phyloP scores from a whole-genome alignment of 2,113 vertebrate genomes.

The Aplodontia rufa region DNA sequence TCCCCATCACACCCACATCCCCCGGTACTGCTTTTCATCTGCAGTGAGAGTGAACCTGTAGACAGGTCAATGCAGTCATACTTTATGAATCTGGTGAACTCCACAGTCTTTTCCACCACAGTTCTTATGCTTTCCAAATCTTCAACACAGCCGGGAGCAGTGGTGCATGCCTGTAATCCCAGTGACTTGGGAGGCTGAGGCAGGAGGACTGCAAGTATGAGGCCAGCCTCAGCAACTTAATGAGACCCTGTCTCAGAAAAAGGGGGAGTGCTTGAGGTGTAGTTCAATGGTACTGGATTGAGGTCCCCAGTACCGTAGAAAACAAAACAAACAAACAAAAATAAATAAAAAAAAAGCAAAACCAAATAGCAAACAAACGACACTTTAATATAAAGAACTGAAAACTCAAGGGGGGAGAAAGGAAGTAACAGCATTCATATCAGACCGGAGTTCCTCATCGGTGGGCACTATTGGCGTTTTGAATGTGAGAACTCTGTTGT shows the following conservation, averaged over 20 bases:
- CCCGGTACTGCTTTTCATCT: not conserved
- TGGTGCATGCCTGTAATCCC: no score
- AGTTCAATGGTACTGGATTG: no score
- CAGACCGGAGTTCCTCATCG: not conserved
- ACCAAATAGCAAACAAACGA: no score
- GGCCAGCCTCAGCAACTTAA: no score
- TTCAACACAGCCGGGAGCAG: no score
- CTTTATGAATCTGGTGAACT: not conserved
- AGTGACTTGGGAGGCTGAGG: no score
- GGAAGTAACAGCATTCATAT: not conserved
- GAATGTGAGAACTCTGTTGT: not conserved
- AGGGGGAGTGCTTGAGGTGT: no score
- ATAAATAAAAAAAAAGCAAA: no score
- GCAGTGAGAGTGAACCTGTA: accelerated
- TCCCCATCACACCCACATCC: accelerated
- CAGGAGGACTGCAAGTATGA: no score
- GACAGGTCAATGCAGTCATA: accelerated
- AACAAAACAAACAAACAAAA: no score
- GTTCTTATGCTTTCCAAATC: not conserved
- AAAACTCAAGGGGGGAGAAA: not conserved
- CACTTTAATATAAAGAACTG: not conserved
- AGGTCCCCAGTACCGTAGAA: no score
- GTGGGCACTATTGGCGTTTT: not conserved
- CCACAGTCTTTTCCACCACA: not conserved
- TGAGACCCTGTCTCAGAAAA: no score